A percentile compares a stretch with the other conserved stretches of the same genome.
Conservation (phyloP, 2,113 vertebrate genomes). For the Chloropsis cyanopogon region DNA sequence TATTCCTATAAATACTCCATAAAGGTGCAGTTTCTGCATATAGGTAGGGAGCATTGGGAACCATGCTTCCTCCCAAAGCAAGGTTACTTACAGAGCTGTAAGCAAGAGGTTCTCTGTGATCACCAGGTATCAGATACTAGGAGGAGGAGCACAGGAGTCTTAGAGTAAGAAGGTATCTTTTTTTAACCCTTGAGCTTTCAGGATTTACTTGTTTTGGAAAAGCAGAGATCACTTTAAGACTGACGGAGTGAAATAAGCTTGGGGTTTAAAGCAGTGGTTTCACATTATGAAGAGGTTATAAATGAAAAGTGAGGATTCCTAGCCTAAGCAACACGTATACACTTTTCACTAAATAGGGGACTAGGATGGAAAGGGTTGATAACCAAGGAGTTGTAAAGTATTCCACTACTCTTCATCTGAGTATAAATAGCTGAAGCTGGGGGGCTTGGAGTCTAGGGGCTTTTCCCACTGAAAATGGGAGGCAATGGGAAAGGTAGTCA, state of each 20-base stretch:
- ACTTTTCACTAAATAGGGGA: not conserved
- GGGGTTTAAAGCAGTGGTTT: not conserved
- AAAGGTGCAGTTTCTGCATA: not conserved
- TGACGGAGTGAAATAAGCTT: not conserved
- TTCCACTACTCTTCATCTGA: not conserved
- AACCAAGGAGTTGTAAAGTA: not conserved
- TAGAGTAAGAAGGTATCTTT: not conserved
- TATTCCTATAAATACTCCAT: not conserved
- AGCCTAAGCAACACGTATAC: not conserved
- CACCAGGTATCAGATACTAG: not conserved
- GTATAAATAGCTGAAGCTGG: not conserved
- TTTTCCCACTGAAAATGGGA: not conserved
- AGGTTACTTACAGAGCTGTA: not conserved
- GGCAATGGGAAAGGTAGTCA: not conserved
- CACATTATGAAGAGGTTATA: not conserved
- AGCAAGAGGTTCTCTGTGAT: not conserved
- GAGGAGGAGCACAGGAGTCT: not conserved
- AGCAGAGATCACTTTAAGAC: not conserved
- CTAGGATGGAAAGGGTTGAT: not conserved
- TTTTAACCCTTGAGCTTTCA: not conserved
- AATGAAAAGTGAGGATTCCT: not conserved
- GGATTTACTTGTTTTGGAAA: not conserved
- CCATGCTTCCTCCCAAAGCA: not conserved
- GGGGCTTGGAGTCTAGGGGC: rapidly evolving
- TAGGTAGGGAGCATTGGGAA: not conserved